Evolutionary conservation across 2,113 vertebrate genomes (phyloP).

Genomic region (Ascaphus truei): DNA sequence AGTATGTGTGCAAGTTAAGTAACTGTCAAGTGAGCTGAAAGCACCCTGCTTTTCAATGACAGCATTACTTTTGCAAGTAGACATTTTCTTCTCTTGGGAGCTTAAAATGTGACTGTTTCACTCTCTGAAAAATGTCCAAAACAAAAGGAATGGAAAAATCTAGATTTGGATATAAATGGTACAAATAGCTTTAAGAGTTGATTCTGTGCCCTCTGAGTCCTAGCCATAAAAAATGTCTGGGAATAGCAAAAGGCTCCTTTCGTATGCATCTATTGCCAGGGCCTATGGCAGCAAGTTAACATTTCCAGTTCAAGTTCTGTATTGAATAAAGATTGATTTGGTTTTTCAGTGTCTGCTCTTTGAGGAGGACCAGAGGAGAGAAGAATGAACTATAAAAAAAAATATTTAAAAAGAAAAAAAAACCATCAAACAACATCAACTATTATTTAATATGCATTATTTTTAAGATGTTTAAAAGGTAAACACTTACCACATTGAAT

Average conservation of each 20-base stretch:
- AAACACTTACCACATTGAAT: too few relatives aligned
- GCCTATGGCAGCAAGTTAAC: constrained; percentile 19
- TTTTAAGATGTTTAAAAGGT: too few relatives aligned
- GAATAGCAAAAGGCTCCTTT: constrained; percentile 28
- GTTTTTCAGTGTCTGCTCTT: background rate
- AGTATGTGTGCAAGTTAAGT: constrained; percentile 26
- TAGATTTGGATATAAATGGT: constrained; percentile 33
- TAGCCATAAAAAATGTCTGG: constrained; percentile 35
- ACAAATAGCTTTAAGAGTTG: constrained; percentile 34
- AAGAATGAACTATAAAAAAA: background rate
- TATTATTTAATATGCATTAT: too few relatives aligned
- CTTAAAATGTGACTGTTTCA: constrained; percentile 16
- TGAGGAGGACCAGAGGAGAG: background rate
- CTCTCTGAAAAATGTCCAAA: constrained; percentile 29
- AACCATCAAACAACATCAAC: too few relatives aligned
- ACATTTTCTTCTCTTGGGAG: constrained; percentile 16
- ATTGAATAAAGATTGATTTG: constrained; percentile 16
- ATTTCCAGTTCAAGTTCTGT: constrained; percentile 14
- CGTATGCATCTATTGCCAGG: constrained; percentile 16
- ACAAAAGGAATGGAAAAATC: constrained; percentile 30
- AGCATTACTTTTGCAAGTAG: constrained; percentile 26
- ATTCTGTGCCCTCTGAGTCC: constrained; percentile 15
- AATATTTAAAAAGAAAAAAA: background rate
- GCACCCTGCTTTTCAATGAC: constrained; percentile 22
- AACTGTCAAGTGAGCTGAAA: constrained; percentile 33